Percentiles rank a stretch among this genome's conserved stretches.
These are phyloP conservation scores for Spilogale gracilis DNA, from an alignment of 2,113 vertebrate genomes.

Conservation along the genomic window DNA sequence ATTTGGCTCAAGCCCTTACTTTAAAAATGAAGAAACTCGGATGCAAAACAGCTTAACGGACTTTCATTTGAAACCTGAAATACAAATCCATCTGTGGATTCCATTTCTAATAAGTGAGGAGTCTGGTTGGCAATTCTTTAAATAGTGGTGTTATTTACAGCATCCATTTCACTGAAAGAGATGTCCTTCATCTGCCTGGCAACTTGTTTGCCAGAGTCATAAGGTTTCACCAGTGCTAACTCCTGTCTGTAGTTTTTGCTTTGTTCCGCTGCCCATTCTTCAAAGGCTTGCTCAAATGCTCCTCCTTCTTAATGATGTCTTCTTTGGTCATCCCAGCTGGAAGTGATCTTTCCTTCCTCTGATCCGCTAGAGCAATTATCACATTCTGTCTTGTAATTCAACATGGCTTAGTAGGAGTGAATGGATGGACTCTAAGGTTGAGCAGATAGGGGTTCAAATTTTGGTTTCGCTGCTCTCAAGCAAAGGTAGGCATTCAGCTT, in stretches of 20 bases:
- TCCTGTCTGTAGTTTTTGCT: conserved; percentile 45
- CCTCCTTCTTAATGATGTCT: conserved; percentile 71
- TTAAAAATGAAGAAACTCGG: conserved; percentile 40
- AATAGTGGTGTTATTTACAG: conserved; percentile 57
- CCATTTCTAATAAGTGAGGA: conserved; percentile 57
- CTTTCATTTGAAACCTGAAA: conserved; percentile 48
- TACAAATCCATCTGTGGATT: conserved; percentile 51
- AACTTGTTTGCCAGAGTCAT: conserved; percentile 62
- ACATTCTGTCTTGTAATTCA: conserved; percentile 75
- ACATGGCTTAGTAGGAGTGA: conserved; percentile 47
- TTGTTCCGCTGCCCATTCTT: conserved; percentile 65
- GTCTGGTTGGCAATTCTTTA: conserved; percentile 46
- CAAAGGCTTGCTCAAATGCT: conserved; percentile 60
- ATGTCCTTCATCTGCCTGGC: conserved; percentile 31
- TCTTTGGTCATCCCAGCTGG: conserved; percentile 78
- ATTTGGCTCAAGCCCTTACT: not conserved
- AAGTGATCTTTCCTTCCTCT: conserved; percentile 76
- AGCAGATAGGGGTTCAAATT: conserved; percentile 46
- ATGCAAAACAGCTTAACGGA: not conserved
- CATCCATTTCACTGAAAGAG: conserved; percentile 12
- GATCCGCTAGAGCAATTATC: conserved; percentile 72
- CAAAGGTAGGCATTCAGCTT: not conserved
- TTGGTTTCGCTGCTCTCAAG: conserved; percentile 34
- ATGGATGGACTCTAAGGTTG: not conserved
- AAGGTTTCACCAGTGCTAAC: conserved; percentile 17